These are phyloP conservation scores for Scaptomyza hsui DNA, from an alignment of 1,140 invertebrate genomes.

Conservation along the genomic window DNA sequence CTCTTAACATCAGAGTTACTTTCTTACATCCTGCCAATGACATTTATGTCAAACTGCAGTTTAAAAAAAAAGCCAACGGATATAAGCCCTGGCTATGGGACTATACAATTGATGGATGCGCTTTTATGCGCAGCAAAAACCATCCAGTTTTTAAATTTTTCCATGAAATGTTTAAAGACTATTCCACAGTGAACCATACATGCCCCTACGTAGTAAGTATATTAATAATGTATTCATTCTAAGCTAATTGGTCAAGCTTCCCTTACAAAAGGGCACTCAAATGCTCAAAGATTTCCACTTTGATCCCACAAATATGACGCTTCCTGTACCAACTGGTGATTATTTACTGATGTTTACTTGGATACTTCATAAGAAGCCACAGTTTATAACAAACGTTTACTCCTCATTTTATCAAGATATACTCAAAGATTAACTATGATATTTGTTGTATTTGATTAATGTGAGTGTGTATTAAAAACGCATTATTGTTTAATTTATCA, in stretches of 20 bases:
- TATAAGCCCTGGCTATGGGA: conserved; percentile 22
- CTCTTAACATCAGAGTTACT: neutral
- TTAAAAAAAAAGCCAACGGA: conserved; percentile 12
- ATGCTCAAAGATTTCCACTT: conserved; percentile 13
- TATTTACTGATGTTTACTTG: conserved; percentile 2
- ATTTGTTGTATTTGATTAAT: neutral
- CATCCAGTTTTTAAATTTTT: conserved; percentile 15
- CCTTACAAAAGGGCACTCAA: conserved; percentile 5
- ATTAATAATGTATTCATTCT: neutral
- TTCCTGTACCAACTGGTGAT: conserved; percentile 31
- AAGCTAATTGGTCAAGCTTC: too few relatives aligned
- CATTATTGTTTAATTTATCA: neutral
- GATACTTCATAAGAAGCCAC: conserved; percentile 1
- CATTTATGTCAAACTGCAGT: neutral
- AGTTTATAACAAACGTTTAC: neutral
- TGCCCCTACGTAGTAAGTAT: conserved; percentile 36
- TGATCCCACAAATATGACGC: neutral
- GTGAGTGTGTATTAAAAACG: neutral
- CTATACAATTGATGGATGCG: conserved; percentile 24
- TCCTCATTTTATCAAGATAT: conserved; percentile 2
- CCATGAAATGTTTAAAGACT: conserved; percentile 3
- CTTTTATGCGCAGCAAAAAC: conserved; percentile 9
- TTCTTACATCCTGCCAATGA: conserved; percentile 1
- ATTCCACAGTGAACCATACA: conserved; percentile 28
- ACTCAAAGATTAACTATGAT: neutral